phyloP scores from a whole-genome alignment of 2,888 invertebrate species.

The Listrodromus nycthemerus region DNA sequence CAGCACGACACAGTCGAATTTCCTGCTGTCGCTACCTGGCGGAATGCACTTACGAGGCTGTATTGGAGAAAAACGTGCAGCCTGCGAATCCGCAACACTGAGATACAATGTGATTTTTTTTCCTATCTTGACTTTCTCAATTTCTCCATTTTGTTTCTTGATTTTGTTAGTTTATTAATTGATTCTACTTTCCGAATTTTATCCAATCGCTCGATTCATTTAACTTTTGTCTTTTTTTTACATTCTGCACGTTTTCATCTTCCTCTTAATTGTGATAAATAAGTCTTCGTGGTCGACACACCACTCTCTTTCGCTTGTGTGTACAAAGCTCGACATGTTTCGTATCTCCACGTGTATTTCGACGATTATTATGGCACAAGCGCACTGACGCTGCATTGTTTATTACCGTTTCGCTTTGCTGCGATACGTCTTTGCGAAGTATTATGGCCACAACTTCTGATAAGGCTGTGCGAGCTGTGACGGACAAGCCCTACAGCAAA shows the following conservation, averaged over 20 bases:
- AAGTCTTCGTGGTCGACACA: conserved; percentile 52
- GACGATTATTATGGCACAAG: conserved; percentile 25
- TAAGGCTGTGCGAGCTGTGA: background rate
- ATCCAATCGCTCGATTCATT: too few species aligned
- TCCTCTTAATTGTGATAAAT: conserved; percentile 66
- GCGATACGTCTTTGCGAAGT: conserved; percentile 24
- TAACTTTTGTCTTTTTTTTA: background rate
- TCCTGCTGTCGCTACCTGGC: conserved; percentile 24
- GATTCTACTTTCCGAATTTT: background rate
- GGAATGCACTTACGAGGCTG: conserved; percentile 19
- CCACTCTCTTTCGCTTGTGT: background rate
- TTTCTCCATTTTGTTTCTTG: background rate
- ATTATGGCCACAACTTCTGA: conserved; percentile 28
- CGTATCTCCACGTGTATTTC: background rate
- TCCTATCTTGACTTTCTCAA: background rate
- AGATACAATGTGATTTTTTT: background rate
- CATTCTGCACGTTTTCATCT: background rate
- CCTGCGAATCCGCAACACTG: background rate
- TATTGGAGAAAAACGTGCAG: conserved; percentile 8
- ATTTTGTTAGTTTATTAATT: background rate
- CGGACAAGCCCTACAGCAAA: conserved; percentile 25
- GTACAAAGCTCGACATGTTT: conserved; percentile 1
- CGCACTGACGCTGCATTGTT: background rate
- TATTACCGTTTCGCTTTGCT: background rate
- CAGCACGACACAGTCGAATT: conserved; percentile 47